Evolutionary conservation across 2,888 invertebrate genomes (phyloP).

Genomic region (Philonicus albiceps): DNA sequence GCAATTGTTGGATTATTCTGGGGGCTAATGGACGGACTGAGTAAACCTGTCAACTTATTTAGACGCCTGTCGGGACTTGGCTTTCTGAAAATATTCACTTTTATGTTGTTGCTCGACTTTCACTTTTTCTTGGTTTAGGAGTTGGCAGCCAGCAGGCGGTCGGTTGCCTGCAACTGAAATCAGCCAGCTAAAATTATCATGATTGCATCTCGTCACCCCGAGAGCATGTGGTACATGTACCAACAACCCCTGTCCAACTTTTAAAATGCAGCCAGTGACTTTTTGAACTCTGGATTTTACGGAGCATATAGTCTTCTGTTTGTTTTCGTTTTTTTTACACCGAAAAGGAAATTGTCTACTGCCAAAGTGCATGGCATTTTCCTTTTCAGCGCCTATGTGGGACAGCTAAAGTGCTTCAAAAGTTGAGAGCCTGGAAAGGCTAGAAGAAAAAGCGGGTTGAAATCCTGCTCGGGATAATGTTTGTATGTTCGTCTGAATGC

Average conservation of each 20-base stretch:
- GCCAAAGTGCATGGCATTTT: neutral
- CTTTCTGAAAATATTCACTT: neutral
- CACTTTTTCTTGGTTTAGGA: neutral
- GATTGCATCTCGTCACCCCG: neutral
- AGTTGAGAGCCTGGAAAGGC: neutral
- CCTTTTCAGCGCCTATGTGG: neutral
- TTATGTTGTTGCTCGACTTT: neutral
- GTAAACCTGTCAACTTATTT: neutral
- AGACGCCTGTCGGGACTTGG: neutral
- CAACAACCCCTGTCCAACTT: neutral
- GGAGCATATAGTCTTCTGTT: neutral
- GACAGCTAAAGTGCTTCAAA: neutral
- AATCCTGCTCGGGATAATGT: neutral
- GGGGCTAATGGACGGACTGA: neutral
- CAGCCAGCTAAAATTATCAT: neutral
- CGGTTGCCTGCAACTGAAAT: neutral
- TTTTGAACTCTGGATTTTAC: neutral
- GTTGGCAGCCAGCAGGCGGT: neutral
- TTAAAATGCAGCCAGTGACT: neutral
- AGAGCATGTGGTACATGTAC: neutral
- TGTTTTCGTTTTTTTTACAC: neutral
- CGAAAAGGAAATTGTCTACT: neutral
- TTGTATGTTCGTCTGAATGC: neutral
- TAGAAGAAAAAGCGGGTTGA: neutral
- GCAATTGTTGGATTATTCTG: neutral